Evolutionary conservation across 2,113 vertebrate genomes (phyloP).

Genomic region (Dicentrarchus labrax): DNA sequence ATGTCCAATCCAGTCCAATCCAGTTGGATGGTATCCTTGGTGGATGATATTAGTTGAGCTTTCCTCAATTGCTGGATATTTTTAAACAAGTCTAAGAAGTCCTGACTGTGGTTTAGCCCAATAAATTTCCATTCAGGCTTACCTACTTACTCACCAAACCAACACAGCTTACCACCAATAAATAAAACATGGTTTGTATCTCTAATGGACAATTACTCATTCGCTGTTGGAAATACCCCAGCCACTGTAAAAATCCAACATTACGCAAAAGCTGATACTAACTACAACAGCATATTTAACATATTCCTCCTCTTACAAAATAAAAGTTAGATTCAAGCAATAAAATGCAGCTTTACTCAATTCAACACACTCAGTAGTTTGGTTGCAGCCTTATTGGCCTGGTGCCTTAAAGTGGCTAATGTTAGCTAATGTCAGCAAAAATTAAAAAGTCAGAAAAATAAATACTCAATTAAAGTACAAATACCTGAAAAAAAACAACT

Average conservation of each 20-base stretch:
- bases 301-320: not conserved
- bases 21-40: not conserved
- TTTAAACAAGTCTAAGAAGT: conserved; percentile 23
- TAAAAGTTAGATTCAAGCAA: conserved; percentile 1
- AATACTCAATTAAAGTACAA: no score
- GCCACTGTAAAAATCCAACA: not conserved
- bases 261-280: conserved; percentile 23
- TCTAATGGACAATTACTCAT: conserved; percentile 22
- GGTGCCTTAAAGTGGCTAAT: not conserved
- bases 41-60: conserved; percentile 27
- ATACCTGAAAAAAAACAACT: no score
- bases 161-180: conserved; percentile 44
- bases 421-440: not conserved
- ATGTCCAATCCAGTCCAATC: no score
- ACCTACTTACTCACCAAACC: conserved; percentile 49
- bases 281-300: conserved; percentile 20
- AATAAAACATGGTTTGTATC: conserved; percentile 44
- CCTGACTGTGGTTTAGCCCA: conserved; percentile 19
- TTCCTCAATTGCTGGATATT: conserved; percentile 23
- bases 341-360: not conserved
- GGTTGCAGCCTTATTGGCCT: not conserved
- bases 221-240: conserved; percentile 22
- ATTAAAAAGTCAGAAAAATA: no score
- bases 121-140: conserved; percentile 45
- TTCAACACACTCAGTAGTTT: not conserved